Evolutionary conservation across 2,113 vertebrate species (phyloP).

Genomic region (Megalops atlanticus): DNA sequence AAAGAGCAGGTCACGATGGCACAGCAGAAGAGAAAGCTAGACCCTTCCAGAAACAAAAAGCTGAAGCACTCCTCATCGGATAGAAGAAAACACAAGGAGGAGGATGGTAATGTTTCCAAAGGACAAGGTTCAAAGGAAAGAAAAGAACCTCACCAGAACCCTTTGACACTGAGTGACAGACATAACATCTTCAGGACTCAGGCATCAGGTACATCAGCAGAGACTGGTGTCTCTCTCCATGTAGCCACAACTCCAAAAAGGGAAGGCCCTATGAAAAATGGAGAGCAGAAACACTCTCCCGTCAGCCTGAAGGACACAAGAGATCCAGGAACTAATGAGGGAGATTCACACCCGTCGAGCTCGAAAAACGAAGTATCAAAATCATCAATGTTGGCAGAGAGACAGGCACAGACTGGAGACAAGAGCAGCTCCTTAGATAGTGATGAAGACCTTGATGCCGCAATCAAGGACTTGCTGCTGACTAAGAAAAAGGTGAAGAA

Average conservation of each 20-base stretch:
- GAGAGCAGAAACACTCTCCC: slow-evolving; percentile 26
- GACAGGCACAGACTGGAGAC: slow-evolving; percentile 69
- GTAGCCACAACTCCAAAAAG: slow-evolving; percentile 4
- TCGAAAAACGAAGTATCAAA: slow-evolving; percentile 33
- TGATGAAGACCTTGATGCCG: slow-evolving; percentile 89
- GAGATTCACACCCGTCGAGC: slow-evolving; percentile 34
- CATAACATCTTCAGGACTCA: neutral
- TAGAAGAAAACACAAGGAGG: slow-evolving; percentile 68
- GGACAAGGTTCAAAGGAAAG: slow-evolving; percentile 21
- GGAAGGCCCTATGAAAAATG: slow-evolving; percentile 6
- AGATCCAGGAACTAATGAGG: slow-evolving; percentile 14
- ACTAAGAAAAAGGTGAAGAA: slow-evolving; percentile 87
- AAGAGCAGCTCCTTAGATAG: slow-evolving; percentile 97
- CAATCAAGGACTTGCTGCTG: slow-evolving; percentile 88
- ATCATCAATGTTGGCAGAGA: slow-evolving; percentile 18
- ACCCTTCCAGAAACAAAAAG: slow-evolving; percentile 51
- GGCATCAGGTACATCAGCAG: neutral
- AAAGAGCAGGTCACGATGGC: neutral
- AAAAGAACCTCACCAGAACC: slow-evolving; percentile 35
- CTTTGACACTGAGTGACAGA: slow-evolving; percentile 31
- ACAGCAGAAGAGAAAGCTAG: slow-evolving; percentile 39
- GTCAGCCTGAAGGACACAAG: slow-evolving; percentile 13
- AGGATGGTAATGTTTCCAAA: slow-evolving; percentile 25
- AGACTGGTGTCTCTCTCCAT: neutral
- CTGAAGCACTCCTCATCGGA: slow-evolving; percentile 59